Percentiles rank a stretch among this genome's conserved stretches.
Evolutionary conservation across 2,113 vertebrate species (phyloP).

Genomic region (Pyrgilauda ruficollis): DNA sequence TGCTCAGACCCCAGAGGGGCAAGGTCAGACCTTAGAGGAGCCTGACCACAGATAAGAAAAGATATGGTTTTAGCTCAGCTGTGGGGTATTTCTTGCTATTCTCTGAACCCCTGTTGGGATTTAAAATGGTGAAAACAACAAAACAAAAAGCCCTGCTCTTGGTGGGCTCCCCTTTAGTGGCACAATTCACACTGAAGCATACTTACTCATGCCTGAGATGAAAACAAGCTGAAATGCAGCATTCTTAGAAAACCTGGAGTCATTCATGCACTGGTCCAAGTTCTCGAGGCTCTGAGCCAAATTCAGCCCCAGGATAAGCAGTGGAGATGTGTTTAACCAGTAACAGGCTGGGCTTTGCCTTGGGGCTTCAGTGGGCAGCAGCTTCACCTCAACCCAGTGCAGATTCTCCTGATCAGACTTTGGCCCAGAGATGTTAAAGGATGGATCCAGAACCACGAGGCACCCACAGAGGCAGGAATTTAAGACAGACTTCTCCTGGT

Average conservation of each 20-base stretch:
- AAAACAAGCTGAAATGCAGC: background rate
- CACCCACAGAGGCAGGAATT: background rate
- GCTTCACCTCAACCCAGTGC: background rate
- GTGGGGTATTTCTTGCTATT: background rate
- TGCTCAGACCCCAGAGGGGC: background rate
- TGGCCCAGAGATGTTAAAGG: background rate
- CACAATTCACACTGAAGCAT: background rate
- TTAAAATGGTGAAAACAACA: background rate
- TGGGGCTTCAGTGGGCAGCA: background rate
- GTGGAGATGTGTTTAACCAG: background rate
- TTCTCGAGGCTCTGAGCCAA: background rate
- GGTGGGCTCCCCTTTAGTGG: background rate
- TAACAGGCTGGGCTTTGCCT: background rate
- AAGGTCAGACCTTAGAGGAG: background rate
- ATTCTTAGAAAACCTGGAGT: background rate
- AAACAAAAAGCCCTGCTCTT: background rate
- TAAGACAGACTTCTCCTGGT: background rate
- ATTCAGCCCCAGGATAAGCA: background rate
- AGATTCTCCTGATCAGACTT: background rate
- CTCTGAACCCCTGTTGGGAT: background rate
- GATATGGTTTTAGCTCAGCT: background rate
- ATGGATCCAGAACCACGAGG: background rate
- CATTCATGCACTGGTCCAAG: fast-evolving
- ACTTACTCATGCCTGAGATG: background rate
- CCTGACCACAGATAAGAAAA: background rate